Conservation (phyloP, 2,888 invertebrate species). For the Barypeithes pellucidus region DNA sequence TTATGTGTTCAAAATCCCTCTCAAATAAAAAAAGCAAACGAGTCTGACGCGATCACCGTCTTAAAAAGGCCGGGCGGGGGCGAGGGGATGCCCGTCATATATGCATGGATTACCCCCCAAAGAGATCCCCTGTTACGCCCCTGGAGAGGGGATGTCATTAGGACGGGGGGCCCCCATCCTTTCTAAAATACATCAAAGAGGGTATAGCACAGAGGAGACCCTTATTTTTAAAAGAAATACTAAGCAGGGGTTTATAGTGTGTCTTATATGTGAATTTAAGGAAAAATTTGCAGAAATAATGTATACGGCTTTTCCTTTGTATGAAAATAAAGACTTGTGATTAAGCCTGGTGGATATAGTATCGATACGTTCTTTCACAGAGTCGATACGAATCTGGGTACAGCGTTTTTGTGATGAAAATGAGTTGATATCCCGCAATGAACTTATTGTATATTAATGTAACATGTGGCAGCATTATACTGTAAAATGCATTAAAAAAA, state of each 20-base stretch:
- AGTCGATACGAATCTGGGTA: no score
- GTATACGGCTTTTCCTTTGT: neutral
- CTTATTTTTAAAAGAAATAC: slow-evolving; percentile 29
- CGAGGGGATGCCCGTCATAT: slow-evolving; percentile 18
- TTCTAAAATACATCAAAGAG: slow-evolving; percentile 42
- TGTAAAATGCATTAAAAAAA: neutral
- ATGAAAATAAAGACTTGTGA: no score
- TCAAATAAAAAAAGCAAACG: slow-evolving; percentile 11
- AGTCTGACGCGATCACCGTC: slow-evolving; percentile 2
- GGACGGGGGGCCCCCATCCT: slow-evolving; percentile 5
- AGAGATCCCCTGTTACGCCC: neutral
- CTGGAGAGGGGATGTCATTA: slow-evolving; percentile 39
- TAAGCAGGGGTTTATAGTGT: slow-evolving; percentile 1
- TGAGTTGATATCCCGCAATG: no score
- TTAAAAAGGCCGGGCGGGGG: slow-evolving; percentile 6
- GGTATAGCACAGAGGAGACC: slow-evolving; percentile 25
- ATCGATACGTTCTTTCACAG: no score
- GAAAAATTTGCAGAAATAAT: slow-evolving; percentile 3
- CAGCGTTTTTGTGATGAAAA: no score
- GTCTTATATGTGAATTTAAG: slow-evolving; percentile 29
- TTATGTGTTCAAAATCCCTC: slow-evolving; percentile 21
- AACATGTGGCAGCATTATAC: no score
- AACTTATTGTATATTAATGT: no score
- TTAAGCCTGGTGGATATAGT: no score
- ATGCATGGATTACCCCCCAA: slow-evolving; percentile 40